phyloP scores from a whole-genome alignment of 2,113 vertebrate genomes.

The Zeus faber region DNA sequence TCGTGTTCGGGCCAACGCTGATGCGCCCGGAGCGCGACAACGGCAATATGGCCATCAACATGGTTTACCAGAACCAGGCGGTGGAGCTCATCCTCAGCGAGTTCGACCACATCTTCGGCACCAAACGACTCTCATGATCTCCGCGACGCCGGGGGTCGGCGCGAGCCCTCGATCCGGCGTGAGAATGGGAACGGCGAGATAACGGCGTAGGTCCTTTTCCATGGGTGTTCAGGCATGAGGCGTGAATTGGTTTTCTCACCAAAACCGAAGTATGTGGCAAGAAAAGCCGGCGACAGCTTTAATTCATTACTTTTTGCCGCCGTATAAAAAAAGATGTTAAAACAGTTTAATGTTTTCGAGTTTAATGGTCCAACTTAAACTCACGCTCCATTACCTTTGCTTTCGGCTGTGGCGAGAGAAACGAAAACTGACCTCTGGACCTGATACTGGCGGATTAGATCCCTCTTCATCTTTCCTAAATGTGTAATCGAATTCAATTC shows the following conservation, averaged over 20 bases:
- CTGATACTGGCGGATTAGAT: background rate
- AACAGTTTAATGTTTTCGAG: too few species aligned
- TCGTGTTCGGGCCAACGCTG: conserved; percentile 91
- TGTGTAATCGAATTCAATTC: too few species aligned
- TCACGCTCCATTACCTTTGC: too few species aligned
- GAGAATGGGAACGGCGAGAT: too few species aligned
- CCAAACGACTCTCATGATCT: conserved; percentile 43
- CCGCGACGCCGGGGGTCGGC: too few species aligned
- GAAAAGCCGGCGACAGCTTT: conserved; percentile 51
- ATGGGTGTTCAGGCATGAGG: too few species aligned
- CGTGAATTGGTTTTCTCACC: background rate
- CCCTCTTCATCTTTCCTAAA: too few species aligned
- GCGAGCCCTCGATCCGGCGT: too few species aligned
- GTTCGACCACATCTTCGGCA: conserved; percentile 74
- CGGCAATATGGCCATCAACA: conserved; percentile 80
- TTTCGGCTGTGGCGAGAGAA: too few species aligned
- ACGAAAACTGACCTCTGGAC: background rate
- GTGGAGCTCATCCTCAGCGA: conserved; percentile 87
- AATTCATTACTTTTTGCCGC: conserved; percentile 63
- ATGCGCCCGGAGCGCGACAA: conserved; percentile 84
- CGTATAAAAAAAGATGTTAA: too few species aligned
- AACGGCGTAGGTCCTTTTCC: too few species aligned
- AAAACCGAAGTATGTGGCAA: background rate
- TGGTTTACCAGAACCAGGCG: conserved; percentile 84
- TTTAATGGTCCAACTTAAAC: too few species aligned